Base-by-base conservation (phyloP, 2,113 vertebrate species). In the Solenodon paradoxus region DNA sequence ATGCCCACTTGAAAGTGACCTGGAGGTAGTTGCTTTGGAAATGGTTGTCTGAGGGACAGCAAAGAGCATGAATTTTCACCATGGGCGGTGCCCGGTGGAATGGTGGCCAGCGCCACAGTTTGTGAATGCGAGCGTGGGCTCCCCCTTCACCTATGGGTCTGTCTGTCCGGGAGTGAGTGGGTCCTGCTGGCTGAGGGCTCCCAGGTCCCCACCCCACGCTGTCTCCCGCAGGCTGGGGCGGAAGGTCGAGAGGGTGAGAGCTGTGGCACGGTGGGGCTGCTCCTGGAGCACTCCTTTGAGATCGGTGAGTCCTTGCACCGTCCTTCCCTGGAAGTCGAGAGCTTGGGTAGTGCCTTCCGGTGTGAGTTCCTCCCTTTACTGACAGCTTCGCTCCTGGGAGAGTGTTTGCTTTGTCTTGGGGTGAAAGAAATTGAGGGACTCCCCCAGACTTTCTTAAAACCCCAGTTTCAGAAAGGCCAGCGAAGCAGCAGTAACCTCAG, bases 261-360 rank as follows among this genome's bases (percentile, higher is more conserved):
- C 28, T 97, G 97, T 24, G 99, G 98, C 1, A 97, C 99, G 1
- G 98, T 98, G 45, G 96, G 75, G 0, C 96, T 99, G 40, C 98
- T 98, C 20, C 96, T 99, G n/a, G 99, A 99, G 77, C 99, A 99
- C 94, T 99, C 99, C 0, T 99, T 99, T 97, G 99, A 99, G 98
- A 97, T 99, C 2, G 99, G 99, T 99, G 78, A 99, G 99, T 91
- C 35, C 24, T n/a, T 1, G 2, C 17, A 3, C 3, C 7, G 7
- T 55, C 7, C 28, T n/a, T 1, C 0, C 13, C 11, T 47, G n/a
- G 64, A 74, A 47, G 11, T 77, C 72, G 17, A 28, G 9, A 68
- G 4, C 40, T 7, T 13, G 3, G 4, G 55, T 5, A 35, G 26
- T 30, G 17, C 68, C 40, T 10, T 28, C 26, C 28, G 0, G 5